These are phyloP conservation scores for Propithecus coquereli DNA, from an alignment of 2,113 vertebrate genomes.

Conservation along the genomic window DNA sequence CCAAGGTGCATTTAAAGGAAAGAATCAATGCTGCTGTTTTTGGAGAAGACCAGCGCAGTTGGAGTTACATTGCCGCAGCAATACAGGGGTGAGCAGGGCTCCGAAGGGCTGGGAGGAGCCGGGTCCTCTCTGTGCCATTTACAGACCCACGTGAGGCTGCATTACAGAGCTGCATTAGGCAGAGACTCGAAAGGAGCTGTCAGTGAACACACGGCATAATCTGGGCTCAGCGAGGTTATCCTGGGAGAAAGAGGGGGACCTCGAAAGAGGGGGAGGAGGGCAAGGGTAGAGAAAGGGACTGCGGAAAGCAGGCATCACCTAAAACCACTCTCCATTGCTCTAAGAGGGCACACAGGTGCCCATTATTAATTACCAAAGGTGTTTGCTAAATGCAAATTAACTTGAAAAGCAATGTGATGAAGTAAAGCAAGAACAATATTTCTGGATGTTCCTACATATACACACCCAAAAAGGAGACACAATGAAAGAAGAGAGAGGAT, in stretches of 20 bases:
- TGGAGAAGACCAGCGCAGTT: background rate
- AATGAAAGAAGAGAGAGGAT: background rate
- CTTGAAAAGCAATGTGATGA: background rate
- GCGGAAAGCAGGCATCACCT: background rate
- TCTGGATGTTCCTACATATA: background rate
- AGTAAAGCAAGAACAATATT: background rate
- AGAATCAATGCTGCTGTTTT: background rate
- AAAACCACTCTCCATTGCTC: background rate
- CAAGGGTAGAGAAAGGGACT: background rate
- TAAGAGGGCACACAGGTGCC: background rate
- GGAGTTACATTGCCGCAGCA: background rate
- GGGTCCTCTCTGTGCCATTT: constrained; percentile 61
- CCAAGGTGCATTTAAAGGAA: background rate
- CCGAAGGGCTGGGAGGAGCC: constrained; percentile 30
- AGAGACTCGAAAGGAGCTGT: background rate
- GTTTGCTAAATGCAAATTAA: background rate
- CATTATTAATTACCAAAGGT: background rate
- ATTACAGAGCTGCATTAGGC: constrained; percentile 70
- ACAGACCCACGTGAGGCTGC: constrained; percentile 77
- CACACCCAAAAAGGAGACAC: background rate
- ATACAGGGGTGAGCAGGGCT: background rate
- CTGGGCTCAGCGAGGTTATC: constrained; percentile 53
- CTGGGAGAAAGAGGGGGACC: background rate
- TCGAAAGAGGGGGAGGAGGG: background rate
- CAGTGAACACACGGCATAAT: constrained; percentile 33